These are phyloP conservation scores for Glyphotaelius pellucidus DNA, from an alignment of 2,888 invertebrate species.

Conservation along the genomic window DNA sequence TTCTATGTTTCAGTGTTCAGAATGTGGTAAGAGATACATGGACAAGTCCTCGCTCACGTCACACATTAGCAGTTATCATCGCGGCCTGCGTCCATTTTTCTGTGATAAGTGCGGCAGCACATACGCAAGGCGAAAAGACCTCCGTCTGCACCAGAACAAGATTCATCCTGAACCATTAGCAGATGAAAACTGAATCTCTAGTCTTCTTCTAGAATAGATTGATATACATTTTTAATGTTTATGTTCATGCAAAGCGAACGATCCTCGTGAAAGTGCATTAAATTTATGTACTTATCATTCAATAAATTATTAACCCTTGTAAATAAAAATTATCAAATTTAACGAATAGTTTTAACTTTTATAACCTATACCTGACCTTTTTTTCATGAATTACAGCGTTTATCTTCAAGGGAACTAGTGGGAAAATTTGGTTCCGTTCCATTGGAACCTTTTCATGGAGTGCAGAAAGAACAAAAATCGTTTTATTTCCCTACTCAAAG, in stretches of 20 bases:
- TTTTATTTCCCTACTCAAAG: no score
- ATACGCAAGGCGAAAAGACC: constrained; percentile 23
- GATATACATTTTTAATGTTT: neutral
- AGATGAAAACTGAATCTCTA: neutral
- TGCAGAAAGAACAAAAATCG: no score
- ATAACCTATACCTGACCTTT: neutral
- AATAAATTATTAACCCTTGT: neutral
- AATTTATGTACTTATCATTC: neutral
- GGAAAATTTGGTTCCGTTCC: no score
- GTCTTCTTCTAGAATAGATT: neutral
- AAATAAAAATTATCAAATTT: neutral
- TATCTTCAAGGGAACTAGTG: no score
- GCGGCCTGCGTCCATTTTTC: constrained; percentile 26
- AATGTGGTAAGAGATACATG: constrained; percentile 5
- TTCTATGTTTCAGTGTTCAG: constrained; percentile 19
- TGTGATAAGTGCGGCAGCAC: constrained; percentile 36
- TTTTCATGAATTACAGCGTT: no score
- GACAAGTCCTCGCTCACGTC: neutral
- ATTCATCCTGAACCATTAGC: constrained; percentile 1
- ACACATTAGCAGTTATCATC: constrained; percentile 29
- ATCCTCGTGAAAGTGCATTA: neutral
- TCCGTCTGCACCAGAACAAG: constrained; percentile 10
- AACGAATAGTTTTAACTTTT: neutral
- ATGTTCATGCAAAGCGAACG: neutral
- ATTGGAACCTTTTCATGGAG: no score